A percentile compares a stretch with the other conserved stretches of the same genome.
phyloP scores from a whole-genome alignment of 2,113 vertebrate genomes.

The Silurus glanis region DNA sequence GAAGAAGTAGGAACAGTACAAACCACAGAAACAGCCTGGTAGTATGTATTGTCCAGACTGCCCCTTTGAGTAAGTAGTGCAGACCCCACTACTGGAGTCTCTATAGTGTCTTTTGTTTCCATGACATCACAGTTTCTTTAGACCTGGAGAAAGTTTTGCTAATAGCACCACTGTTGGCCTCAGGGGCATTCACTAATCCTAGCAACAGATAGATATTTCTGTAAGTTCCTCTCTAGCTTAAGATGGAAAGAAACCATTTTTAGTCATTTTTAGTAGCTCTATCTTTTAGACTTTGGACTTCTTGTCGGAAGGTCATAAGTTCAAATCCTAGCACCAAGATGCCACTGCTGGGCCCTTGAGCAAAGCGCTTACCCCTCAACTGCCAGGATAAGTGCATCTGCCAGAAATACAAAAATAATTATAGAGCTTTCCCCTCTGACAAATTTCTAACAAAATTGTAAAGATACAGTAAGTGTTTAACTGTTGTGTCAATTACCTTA shows the following conservation, averaged over 20 bases:
- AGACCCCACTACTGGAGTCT: not conserved
- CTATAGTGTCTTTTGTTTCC: not conserved
- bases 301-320: no score
- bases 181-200: not conserved
- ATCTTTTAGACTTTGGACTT: no score
- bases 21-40: not conserved
- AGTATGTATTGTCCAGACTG: not conserved
- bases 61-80: not conserved
- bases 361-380: no score
- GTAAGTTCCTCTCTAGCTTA: no score
- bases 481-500: not conserved
- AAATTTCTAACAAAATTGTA: not conserved
- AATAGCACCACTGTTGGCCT: not conserved
- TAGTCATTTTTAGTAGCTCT: no score
- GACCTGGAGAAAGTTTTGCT: not conserved
- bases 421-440: not conserved
- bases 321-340: no score
- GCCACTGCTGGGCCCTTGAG: no score
- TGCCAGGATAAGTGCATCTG: no score
- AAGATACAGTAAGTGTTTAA: not conserved
- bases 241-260: no score
- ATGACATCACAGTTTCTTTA: not conserved
- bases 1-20: not conserved
- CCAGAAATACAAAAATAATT: not conserved
- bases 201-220: not conserved